A percentile compares a stretch with the other conserved stretches of the same genome.
These are phyloP conservation scores for Carassius gibelio DNA, from an alignment of 2,113 vertebrate species.

Conservation along the genomic window DNA sequence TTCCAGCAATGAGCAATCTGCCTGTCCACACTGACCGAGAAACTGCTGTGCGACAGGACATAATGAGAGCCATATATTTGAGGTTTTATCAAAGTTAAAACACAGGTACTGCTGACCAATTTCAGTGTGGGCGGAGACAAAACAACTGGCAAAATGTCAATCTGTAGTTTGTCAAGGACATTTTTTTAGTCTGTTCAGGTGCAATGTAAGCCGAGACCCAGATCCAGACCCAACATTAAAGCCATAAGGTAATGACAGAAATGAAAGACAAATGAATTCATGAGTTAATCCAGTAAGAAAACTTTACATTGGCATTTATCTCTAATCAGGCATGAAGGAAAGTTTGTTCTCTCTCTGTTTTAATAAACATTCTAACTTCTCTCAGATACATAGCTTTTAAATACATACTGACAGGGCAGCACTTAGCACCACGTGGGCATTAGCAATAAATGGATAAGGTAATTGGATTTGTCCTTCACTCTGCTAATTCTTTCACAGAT, in stretches of 20 bases:
- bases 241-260: neutral
- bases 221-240: neutral
- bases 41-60: neutral
- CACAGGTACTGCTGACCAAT: neutral
- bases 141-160: neutral
- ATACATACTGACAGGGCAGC: constrained; percentile 27
- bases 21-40: neutral
- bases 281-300: neutral
- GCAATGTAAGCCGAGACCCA: neutral
- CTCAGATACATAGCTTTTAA: neutral
- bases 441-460: constrained; percentile 26
- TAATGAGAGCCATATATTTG: neutral
- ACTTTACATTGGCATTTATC: constrained; percentile 6
- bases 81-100: neutral
- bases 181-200: neutral
- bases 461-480: constrained; percentile 37
- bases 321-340: neutral
- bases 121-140: neutral
- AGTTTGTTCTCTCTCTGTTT: neutral
- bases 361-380: constrained; percentile 26
- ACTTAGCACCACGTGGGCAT: constrained; percentile 12
- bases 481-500: constrained; percentile 5
- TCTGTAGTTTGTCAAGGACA: neutral
- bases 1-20: neutral
- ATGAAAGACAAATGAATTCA: neutral